Conservation (phyloP, 2,888 invertebrate species). For the Epinotia brunnichana region DNA sequence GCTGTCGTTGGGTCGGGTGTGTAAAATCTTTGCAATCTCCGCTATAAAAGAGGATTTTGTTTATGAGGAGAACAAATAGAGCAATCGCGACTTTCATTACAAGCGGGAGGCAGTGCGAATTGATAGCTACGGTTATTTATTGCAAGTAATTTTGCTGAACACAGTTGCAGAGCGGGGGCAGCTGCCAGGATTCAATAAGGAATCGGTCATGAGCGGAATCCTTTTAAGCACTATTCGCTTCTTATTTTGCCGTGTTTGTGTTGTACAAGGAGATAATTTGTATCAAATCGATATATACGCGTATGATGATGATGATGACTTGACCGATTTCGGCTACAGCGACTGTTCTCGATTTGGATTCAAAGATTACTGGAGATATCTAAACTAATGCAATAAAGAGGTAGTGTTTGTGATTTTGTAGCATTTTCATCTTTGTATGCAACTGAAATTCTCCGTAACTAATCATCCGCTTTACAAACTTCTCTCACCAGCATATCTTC, state of each 20-base stretch:
- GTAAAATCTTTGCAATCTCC: conserved; percentile 73
- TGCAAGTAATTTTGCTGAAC: conserved; percentile 68
- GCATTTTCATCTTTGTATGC: no score
- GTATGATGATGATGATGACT: no score
- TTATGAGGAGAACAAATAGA: conserved; percentile 75
- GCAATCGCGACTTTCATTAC: conserved; percentile 67
- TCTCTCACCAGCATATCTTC: no score
- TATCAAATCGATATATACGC: background rate
- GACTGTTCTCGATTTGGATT: no score
- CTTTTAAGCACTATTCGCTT: conserved; percentile 3
- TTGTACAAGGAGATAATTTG: background rate
- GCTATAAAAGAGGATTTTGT: conserved; percentile 79
- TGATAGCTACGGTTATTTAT: conserved; percentile 76
- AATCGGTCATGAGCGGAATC: conserved; percentile 27
- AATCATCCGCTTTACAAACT: no score
- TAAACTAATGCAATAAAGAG: no score
- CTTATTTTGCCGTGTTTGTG: background rate
- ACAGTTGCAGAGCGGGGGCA: conserved; percentile 48
- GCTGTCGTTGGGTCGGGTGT: conserved; percentile 57
- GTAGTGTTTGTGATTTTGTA: no score
- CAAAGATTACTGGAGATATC: no score
- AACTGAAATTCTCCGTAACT: no score
- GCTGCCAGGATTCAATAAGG: conserved; percentile 35
- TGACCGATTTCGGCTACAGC: no score
- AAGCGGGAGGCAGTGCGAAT: conserved; percentile 61